Base-by-base conservation (phyloP, 2,113 vertebrate species). In the Papio anubis region DNA sequence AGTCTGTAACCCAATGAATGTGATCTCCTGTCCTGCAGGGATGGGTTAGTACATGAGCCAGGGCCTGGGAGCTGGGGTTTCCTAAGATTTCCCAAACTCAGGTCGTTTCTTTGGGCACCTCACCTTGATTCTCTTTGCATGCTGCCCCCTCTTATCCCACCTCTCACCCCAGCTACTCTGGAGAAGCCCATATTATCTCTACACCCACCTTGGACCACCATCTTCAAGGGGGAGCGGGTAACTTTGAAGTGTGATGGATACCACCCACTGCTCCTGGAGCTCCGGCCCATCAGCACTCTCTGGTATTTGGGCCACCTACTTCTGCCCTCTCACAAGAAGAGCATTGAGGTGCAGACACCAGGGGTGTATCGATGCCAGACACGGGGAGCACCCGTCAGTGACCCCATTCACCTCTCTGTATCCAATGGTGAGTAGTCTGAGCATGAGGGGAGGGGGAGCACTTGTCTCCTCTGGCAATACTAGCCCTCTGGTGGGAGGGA, bases 321-420 rank as follows among this genome's bases (percentile, higher is more conserved):
- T 8, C 93, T 98, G 52, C 97, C 98, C 18, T 96, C 96, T 5
- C 97, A 98, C 38, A 94, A 97, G 90, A 97, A 90, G 73, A 98
- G 92, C 93, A 96, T 98, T 0, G 98, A 98, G 61, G 97, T 98
- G 9, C 97, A 98, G 90, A 52, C 95, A 0, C 96, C 98, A 10
- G 98, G 98, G 11, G 94, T 97, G 6, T 98, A 98, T 30, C 88
- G 98, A 48, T 98, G 98, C 79, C 98, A 98, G 93, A 98, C 97
- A 4, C 88, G 96, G 43, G 97, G 98, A 7, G 98, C 98, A 0
- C 98, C 97, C 0, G 97, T 98, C 96, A 98, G 97, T 16, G 98
- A 98, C 88, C 98, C 98, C 2, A 96, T 98, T 43, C 98, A 97
- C 73, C 96, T 98, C 52, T 98, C 96, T 1, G 97, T 98, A 5